phyloP scores from a whole-genome alignment of 2,797 vertebrate genomes.

The Luscinia luscinia region DNA sequence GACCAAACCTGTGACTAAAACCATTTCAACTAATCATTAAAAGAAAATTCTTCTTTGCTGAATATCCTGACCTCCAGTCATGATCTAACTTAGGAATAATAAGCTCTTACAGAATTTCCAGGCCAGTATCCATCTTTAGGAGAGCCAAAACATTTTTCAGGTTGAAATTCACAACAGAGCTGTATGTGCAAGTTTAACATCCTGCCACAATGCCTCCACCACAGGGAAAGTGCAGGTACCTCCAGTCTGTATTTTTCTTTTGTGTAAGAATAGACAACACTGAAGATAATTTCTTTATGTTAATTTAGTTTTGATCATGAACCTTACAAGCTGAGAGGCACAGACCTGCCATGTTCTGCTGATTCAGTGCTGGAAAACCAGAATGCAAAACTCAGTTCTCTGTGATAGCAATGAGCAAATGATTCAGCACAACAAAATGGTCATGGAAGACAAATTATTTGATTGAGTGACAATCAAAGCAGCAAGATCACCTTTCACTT shows the following conservation, averaged over 20 bases:
- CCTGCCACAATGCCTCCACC: not conserved
- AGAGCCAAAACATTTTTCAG: not conserved
- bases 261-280: not conserved
- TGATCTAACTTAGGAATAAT: not conserved
- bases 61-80: not conserved
- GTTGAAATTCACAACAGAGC: not conserved
- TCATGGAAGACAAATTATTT: not conserved
- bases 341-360: not conserved
- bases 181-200: not conserved
- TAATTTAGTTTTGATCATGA: not conserved
- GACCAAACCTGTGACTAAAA: not conserved
- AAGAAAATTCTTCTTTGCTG: not conserved
- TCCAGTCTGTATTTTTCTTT: not conserved
- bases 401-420: not conserved
- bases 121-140: not conserved
- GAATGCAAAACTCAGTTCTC: not conserved
- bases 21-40: not conserved
- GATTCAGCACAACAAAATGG: not conserved
- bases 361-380: not conserved
- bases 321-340: not conserved
- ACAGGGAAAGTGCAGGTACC: not conserved
- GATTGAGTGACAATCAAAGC: not conserved
- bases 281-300: not conserved
- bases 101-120: not conserved
- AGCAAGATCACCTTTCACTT: not conserved